Evolutionary conservation across 2,888 invertebrate genomes (phyloP).

Genomic region (Phragmatobia fuliginosa): DNA sequence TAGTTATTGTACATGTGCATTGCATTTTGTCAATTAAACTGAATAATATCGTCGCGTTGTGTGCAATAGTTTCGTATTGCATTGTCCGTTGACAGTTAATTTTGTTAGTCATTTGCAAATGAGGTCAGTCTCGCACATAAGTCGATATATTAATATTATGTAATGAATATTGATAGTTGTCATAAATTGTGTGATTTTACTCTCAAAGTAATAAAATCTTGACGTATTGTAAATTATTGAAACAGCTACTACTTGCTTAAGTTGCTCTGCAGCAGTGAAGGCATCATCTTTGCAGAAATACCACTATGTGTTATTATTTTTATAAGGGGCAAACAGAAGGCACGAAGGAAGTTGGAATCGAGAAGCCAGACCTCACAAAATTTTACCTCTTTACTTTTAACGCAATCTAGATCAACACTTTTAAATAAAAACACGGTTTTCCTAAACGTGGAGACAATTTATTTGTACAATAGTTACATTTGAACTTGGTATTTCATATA

Average conservation of each 20-base stretch:
- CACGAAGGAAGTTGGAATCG: too few species aligned
- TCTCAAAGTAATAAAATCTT: background rate
- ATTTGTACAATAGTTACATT: background rate
- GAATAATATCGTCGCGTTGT: conserved; percentile 48
- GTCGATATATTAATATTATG: conserved; percentile 51
- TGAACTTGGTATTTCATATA: background rate
- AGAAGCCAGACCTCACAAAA: too few species aligned
- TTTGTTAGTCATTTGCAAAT: conserved; percentile 54
- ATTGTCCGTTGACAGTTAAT: conserved; percentile 51
- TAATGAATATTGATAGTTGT: conserved; percentile 36
- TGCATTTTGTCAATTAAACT: conserved; percentile 34
- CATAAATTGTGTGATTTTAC: conserved; percentile 5
- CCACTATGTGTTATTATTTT: too few species aligned
- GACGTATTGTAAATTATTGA: background rate
- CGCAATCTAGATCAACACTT: background rate
- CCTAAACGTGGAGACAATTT: background rate
- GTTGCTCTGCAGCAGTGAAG: background rate
- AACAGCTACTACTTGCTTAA: background rate
- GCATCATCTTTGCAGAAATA: too few species aligned
- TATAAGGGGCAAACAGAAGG: too few species aligned
- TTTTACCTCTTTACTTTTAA: too few species aligned
- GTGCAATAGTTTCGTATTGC: conserved; percentile 43
- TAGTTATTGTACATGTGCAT: conserved; percentile 43
- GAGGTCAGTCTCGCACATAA: conserved; percentile 57
- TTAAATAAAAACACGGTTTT: background rate